A percentile compares a stretch with the other conserved stretches of the same genome.
phyloP scores from a whole-genome alignment of 2,888 invertebrate genomes.

The Xylota segnis region DNA sequence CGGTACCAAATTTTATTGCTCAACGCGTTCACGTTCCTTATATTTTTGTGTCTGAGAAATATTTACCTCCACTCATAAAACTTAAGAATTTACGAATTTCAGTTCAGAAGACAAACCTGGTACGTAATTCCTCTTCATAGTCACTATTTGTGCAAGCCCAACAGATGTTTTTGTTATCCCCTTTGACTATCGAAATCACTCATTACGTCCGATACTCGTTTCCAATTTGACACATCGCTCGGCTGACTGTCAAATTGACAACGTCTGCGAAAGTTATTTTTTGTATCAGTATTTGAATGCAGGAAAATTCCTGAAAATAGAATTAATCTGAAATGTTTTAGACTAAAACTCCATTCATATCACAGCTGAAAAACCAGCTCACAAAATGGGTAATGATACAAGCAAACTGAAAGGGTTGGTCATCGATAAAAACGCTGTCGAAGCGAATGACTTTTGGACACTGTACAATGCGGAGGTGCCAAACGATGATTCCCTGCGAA shows the following conservation, averaged over 20 bases:
- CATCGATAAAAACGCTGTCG: slow-evolving; percentile 89
- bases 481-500: slow-evolving; percentile 85
- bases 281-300: background rate
- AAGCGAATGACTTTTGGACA: slow-evolving; percentile 93
- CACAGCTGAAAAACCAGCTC: background rate
- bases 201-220: slow-evolving; percentile 18
- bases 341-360: slow-evolving; percentile 5
- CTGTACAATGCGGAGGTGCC: slow-evolving; percentile 85
- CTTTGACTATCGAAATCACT: background rate
- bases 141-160: background rate
- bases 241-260: slow-evolving; percentile 46
- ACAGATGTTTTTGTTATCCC: background rate
- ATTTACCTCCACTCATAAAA: no score
- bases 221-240: slow-evolving; percentile 39
- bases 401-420: slow-evolving; percentile 90
- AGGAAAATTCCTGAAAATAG: slow-evolving; percentile 1
- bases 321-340: slow-evolving; percentile 43
- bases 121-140: no score
- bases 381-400: slow-evolving; percentile 91
- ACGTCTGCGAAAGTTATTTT: slow-evolving; percentile 36
- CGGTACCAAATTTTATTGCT: no score
- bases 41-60: no score
- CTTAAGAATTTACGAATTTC: no score
- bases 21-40: no score
- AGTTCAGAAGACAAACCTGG: no score